Base-by-base conservation (phyloP, 1,140 invertebrate species). In the Apis florea region DNA sequence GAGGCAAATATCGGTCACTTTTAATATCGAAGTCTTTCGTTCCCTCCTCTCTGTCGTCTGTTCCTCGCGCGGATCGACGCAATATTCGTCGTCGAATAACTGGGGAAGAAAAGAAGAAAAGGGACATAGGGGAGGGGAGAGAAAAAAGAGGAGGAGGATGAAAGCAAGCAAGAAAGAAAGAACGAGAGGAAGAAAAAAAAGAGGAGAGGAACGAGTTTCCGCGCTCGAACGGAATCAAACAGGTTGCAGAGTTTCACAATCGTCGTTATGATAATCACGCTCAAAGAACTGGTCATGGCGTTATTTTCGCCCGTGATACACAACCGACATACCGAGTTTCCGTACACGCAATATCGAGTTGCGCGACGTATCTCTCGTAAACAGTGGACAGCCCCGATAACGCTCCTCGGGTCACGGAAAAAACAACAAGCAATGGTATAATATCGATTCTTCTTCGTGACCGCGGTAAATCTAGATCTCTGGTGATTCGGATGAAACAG, bases 231-330 rank as follows among this genome's bases (percentile, higher is more conserved):
- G 59, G 76, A 79, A 81, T 81, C 79, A 75, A 81, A 81, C 79
- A 81, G 79, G 79, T 81, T 81, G 79, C 71, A 72, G 69, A 54
- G 59, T 64, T 64, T 53, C 59, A 6, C 49, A 13, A 40, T 59
- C 47, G 63, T 75, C 71, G 79, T 75, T 81, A 75, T 81, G 71
- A 75, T 81, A 81, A 81, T 81, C 63, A 75, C 40, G 47, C 24
- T 68, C 21, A 24, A 67, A 51, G 51, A 40, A 24, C 11, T 26
- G 59, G 77, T 64, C 58, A 63, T 69, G 47, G 68, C 40, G 59
- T 72, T 79, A 64, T 26, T 79, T 64, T 73, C 58, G 17, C n/a
- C 24, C 49, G 49, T 51, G 13, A 8, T 61, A 17, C 40, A n/a
- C 17, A 21, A 1, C 10, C 19, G n/a, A 17, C 49, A 19, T n/a